Base-by-base conservation (phyloP, 2,113 vertebrate genomes). In the Gallinago undulata region DNA sequence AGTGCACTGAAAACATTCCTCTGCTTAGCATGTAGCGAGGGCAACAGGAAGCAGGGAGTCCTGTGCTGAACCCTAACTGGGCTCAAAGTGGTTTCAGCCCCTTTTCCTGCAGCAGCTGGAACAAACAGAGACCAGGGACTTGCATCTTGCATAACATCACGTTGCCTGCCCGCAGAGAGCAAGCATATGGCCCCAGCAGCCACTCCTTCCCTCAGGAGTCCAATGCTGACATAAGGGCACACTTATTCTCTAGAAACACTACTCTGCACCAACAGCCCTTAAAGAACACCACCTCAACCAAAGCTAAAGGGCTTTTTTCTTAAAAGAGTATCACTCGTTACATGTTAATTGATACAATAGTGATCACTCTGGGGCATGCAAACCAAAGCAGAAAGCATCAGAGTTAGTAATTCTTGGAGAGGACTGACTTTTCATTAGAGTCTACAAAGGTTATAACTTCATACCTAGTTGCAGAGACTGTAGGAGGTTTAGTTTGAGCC, bases 101-200 rank as follows among this genome's bases (percentile, higher is more conserved):
- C 57, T 69, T 27, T 69, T 66, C 66, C 77, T 87, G 91, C 66
- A 66, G 89, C 78, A 92, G 91, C 87, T 94, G 93, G 66, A 89
- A 77, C 75, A 95, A n/a, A 50, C 35, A 55, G 68, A 76, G 89
- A 45, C 30, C 63, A 59, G 57, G 67, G 70, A 60, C 0, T 0
- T 37, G 74, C 59, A 37, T 79, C 84, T 73, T 82, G 35, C 55
- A 5, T 64, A 79, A 76, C 2, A 4, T 67, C 69, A 64, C 37
- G 2, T 1, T 64, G 83, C 51, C 75, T 10, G 19, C 68, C 37
- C 73, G n/a, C 55, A 59, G 73, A 75, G 77, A 89, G 70, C 73
- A 50, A 76, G 84, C 86, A 25, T 28, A 57, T 53, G 74, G 84
- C 86, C 80, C 89, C 70, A 59, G 63, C 87, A 83, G 81, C 35